Evolutionary conservation across 1,140 invertebrate genomes (phyloP), one percentile per base, ranked within the genome.

Genomic region (Ceratina japonica): DNA sequence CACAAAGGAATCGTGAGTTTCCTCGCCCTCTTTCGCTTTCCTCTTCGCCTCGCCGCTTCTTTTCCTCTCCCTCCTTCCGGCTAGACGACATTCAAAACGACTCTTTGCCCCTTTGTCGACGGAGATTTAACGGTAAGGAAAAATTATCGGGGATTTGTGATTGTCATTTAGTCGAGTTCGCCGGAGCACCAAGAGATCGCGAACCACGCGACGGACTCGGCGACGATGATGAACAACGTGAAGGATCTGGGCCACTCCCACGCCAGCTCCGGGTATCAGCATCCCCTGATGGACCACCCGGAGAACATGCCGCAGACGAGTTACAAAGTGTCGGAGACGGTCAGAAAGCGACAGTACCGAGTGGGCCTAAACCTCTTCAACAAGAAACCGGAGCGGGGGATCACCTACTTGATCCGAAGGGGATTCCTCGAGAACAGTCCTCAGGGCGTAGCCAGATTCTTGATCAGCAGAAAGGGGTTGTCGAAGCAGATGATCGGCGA

Each of bases 401-500:
- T 99, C 66, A 95, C 95, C 22, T 99, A 99, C 91, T 95, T 99
- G 64, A 98, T 99, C 80, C 95, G 97, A 27, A 95, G 97, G 80
- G 97, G 97, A 18, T 99, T 99, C 91, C 93, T 99, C 18, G 98
- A 99, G 89, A 97, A 98, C 87, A 96, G 97, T 52, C 97, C 98
- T 0, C 95, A 96, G 79, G 97, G 97, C 15, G 97, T 99, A 0
- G 98, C 99, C 0, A 94, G 97, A 82, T 99, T 99, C 91, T 94
- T 99, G 37, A 97, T 99, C 89, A 97, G 97, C 49, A 94, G 99
- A 75, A 99, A 99, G 92, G 99, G 99, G 0, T 93, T 99, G 7
- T 98, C 98, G 87, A 99, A 99, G 88, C 98, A 99, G 93, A 99
- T 99, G 98, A 99, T 99, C 89, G 99, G 99, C 69, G 99, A 99